Percentiles rank a stretch among this genome's conserved stretches.
phyloP scores from a whole-genome alignment of 92 coral and sea anemone species.

The Phymanthus crucifer region DNA sequence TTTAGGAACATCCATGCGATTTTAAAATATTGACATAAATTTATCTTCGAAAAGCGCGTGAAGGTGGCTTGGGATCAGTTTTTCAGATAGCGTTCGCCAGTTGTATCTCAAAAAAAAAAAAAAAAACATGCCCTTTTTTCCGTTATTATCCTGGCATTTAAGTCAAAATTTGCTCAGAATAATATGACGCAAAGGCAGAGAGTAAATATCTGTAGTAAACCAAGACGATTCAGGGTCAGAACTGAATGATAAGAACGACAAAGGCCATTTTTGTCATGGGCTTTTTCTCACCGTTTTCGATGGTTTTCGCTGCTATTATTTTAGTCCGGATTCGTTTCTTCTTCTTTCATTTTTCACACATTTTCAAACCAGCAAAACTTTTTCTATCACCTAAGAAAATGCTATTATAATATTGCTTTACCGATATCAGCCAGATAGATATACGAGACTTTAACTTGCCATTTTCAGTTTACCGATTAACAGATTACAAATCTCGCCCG shows the following conservation, averaged over 20 bases:
- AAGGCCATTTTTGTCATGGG: background rate
- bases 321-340: slow-evolving; percentile 16
- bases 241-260: background rate
- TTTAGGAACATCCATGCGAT: background rate
- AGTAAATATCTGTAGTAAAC: background rate
- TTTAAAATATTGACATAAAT: slow-evolving; percentile 6
- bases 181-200: background rate
- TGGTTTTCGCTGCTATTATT: background rate
- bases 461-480: slow-evolving; percentile 31
- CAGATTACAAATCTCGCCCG: slow-evolving; percentile 28
- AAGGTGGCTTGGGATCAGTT: background rate
- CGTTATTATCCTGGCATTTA: background rate
- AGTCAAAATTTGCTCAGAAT: background rate
- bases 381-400: slow-evolving; percentile 35
- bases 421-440: slow-evolving; percentile 46
- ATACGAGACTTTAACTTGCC: slow-evolving; percentile 43
- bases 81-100: background rate
- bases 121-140: background rate
- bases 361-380: slow-evolving; percentile 26
- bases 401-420: slow-evolving; percentile 47
- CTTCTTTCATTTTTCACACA: slow-evolving; percentile 33
- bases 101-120: background rate
- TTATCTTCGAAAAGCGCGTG: slow-evolving; percentile 2
- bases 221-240: background rate
- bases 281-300: background rate